Conservation (phyloP, 2,888 invertebrate genomes). For the Spilosoma lubricipeda region DNA sequence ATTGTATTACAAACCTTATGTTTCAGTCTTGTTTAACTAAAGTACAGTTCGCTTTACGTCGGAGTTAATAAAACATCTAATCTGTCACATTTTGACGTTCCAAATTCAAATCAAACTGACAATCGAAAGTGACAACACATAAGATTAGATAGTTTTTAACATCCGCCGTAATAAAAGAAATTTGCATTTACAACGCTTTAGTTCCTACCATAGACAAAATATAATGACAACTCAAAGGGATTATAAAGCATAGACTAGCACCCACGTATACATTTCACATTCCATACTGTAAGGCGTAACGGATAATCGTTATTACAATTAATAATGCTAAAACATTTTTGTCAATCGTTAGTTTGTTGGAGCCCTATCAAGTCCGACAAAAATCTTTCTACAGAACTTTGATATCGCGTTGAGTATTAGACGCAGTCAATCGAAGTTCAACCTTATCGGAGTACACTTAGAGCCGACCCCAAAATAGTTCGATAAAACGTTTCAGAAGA, state of each 20-base stretch:
- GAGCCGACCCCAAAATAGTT: no score
- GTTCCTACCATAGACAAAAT: background rate
- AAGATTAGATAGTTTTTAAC: background rate
- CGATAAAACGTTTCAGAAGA: no score
- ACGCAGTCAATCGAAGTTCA: no score
- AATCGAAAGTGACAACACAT: background rate
- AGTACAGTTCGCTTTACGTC: conserved; percentile 2
- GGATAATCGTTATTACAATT: no score
- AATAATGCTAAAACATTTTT: no score
- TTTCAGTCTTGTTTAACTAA: conserved; percentile 23
- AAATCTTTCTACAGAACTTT: no score
- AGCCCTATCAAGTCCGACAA: no score
- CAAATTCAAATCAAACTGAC: background rate
- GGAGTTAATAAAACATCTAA: background rate
- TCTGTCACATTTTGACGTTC: background rate
- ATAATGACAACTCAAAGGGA: background rate
- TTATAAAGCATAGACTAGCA: background rate
- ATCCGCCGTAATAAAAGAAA: background rate
- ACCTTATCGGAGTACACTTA: no score
- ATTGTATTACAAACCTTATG: conserved; percentile 17
- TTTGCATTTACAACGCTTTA: conserved; percentile 5
- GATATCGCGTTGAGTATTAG: no score
- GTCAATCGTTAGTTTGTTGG: no score
- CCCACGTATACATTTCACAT: background rate
- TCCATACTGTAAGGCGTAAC: no score